A percentile compares a stretch with the other conserved stretches of the same genome.
Conservation (phyloP, 1,140 invertebrate species). For the Lepidotrigona ventralis region DNA sequence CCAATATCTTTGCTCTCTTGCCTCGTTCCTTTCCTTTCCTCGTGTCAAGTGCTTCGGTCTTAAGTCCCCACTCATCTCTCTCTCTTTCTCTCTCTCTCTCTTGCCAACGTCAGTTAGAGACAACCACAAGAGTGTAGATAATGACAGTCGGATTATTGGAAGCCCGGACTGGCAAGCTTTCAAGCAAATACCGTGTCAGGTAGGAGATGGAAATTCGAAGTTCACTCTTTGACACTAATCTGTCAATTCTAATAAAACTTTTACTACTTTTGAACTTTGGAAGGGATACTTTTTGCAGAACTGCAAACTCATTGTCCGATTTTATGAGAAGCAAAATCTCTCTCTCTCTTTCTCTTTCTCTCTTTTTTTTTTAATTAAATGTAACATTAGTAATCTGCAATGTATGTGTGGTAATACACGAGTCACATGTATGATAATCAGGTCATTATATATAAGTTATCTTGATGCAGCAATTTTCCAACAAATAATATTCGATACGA, state of each 20-base stretch:
- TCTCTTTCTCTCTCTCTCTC: background rate
- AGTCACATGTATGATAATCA: background rate
- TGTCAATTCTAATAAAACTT: no score
- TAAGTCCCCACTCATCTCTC: background rate
- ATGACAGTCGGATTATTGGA: constrained; percentile 16
- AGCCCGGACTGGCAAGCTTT: background rate
- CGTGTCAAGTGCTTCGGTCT: constrained; percentile 26
- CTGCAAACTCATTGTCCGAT: no score
- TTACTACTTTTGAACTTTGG: no score
- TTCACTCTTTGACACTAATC: background rate
- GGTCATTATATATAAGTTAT: background rate
- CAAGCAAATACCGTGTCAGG: background rate
- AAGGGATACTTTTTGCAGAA: no score
- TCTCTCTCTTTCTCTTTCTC: no score
- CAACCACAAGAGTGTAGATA: constrained; percentile 3
- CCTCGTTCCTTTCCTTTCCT: constrained; percentile 52
- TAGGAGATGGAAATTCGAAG: background rate
- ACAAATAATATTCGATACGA: background rate
- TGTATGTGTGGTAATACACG: no score
- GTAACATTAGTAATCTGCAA: background rate
- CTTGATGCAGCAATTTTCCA: background rate
- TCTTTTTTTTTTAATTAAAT: background rate
- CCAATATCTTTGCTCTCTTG: constrained; percentile 66
- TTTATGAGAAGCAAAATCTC: no score
- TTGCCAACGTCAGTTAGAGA: background rate